Base-by-base conservation (phyloP, 2,113 vertebrate species). In the Corydoras sp. region DNA sequence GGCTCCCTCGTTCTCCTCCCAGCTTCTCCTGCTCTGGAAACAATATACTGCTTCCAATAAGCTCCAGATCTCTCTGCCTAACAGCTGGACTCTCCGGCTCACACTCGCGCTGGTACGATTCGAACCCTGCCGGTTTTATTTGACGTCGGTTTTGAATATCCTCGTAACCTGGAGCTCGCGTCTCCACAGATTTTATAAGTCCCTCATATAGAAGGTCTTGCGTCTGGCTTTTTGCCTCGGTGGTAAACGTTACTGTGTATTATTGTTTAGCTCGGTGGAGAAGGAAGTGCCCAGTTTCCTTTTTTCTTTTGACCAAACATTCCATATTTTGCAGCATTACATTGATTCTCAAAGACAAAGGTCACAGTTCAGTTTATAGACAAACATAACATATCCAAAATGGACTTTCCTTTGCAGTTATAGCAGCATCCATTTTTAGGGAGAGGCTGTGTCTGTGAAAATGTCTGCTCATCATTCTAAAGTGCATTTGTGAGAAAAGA, bases 11-110 rank as follows among this genome's bases (percentile, higher is more conserved):
- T 63, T 50, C 5, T 65, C 9, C n/a, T 51, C 58, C 55, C 15
- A 24, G 9, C 68, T 14, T 53, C 9, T 58, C 31, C n/a, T 43
- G 65, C 65, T 48, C 56, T 68, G 18, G 14, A 68, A 68, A 68
- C 50, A 68, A 68, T 24, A 2, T 29, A 10, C 66, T 68, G 55
- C 48, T 68, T 68, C 58, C 55, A 68, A 68, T 68, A 58, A 49
- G 7, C 10, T 13, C 14, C 3, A 59, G 24, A n/a, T 29, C 54
- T 59, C 14, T 68, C 31, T 58, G 54, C 5, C 7, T 30, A 58
- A 49, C 66, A 68, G 54, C 55, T 59, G 35, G 66, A 58, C n/a
- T 29, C 30, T 29, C 62, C 18, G 18, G 18, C 18, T 24, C 18
- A 24, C 18, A 24, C 18, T 24, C 18, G 18, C 18, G 18, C 18